Base-by-base conservation (phyloP, 2,797 vertebrate genomes). In the Lacerta viridis region DNA sequence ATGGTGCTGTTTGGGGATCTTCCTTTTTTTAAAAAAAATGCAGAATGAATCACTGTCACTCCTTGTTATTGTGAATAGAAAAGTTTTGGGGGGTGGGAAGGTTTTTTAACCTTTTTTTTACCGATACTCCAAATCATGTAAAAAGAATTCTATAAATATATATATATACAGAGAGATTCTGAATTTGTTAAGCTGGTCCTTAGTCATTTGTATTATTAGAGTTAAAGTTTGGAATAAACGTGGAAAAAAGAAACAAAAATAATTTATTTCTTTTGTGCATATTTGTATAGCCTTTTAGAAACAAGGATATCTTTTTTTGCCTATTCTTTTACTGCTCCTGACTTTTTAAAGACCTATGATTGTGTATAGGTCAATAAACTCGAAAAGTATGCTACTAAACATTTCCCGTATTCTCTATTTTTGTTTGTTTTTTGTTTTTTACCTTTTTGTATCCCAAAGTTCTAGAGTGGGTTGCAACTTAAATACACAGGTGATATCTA, bases 121-220 rank as follows among this genome's bases (percentile, higher is more conserved):
- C 95, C 94, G 95, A 87, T 97, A 97, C 94, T 93, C 96, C 96
- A 97, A 98, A 98, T 97, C 98, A 98, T 98, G 98, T 99, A 99
- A 85, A 85, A 85, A 85, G 59, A 89, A 85, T 55, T 89, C 69
- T 89, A 82, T 86, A 85, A 80, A 72, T 59, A 88, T 59, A 84
- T 66, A 76, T 83, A 99, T 98, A 98, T 98, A 97, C 96, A 96
- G 97, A 96, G 93, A 96, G 96, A 97, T 95, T 68, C 43, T 77
- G 95, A 95, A 96, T 97, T 98, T 98, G 97, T 98, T 98, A 98
- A 99, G 98, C 98, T 98, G 98, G 98, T 98, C 98, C 98, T 99
- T 98, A 98, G 98, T 98, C 81, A 96, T 98, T 99, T 99, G 97
- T 98, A 98, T 97, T 97, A 97, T 97, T 98, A 96, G 96, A 96